Evolutionary conservation across 2,797 vertebrate species (phyloP), one percentile per base, ranked within the genome.

Genomic region (Cyclopterus lumpus): DNA sequence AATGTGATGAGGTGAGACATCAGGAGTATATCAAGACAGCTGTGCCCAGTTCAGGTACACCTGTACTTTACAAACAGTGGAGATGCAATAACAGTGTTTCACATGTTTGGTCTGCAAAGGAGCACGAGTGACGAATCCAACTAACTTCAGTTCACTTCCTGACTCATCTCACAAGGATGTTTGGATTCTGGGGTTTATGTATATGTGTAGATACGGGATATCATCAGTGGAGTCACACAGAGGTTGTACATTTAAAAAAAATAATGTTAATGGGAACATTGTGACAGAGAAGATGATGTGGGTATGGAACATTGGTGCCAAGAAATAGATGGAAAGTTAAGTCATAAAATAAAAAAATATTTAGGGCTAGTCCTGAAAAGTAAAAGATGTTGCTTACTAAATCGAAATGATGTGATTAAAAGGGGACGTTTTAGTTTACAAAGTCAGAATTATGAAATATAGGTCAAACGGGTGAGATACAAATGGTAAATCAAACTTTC

Each of bases 11-110:
- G 58, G 34, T 63, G 46, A 59, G 67, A 77, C 71, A 58, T 54
- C 36, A 70, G 40, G 36, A 60, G 61, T 30, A 73, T 2, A 53
- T 66, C 11, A 73, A 49, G 5, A 55, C 55, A 26, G 22, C 11
- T 48, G 18, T 18, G 46, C 14, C 8, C 38, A 34, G 32, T 44
- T 12, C 58, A 74, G 40, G 49, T 38, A 8, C 9, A 48, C 69
- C 51, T 5, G 26, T 30, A 64, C 57, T 51, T 24, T 48, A 60
- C 26, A 55, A 5, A 70, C 66, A 55, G 54, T 34, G 16, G 30
- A 75, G 64, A 60, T 63, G 62, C 66, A 70, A 53, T 58, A 36
- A 55, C 68, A 62, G 53, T 62, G 60, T 70, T 74, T 74, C 42
- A 54, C 66, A 58, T 20, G 63, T 69, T 83, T 1, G 40, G 10